Evolutionary conservation across 2,797 vertebrate genomes (phyloP).

Genomic region (Muscicapa striata): DNA sequence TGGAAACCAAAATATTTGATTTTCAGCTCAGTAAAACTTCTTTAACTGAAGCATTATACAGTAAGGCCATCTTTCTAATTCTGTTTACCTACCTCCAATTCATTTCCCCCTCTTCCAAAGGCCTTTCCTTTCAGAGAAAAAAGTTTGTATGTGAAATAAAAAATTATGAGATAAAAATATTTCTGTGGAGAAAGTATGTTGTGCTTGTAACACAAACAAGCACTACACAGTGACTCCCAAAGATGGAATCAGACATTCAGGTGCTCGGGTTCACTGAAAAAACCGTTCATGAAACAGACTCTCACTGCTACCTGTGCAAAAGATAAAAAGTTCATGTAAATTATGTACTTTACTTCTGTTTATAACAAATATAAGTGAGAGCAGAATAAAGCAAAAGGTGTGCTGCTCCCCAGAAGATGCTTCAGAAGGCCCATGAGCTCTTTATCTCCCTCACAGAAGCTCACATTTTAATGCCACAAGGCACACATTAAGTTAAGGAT

Average conservation of each 20-base stretch:
- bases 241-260: not conserved
- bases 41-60: not conserved
- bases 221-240: not conserved
- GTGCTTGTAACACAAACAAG: not conserved
- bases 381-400: not conserved
- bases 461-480: slow-evolving; percentile 13
- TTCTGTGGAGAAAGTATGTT: not conserved
- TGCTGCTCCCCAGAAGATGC: not conserved
- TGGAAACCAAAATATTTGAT: not conserved
- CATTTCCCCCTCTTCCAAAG: not conserved
- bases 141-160: not conserved
- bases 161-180: not conserved
- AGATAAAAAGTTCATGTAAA: not conserved
- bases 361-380: not conserved
- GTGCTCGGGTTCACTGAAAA: not conserved
- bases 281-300: not conserved
- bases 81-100: not conserved
- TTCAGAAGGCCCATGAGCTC: not conserved
- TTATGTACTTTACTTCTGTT: not conserved
- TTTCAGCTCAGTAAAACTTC: not conserved
- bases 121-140: not conserved
- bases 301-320: not conserved
- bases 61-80: not conserved
- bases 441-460: not conserved
- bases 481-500: slow-evolving; percentile 5